Evolutionary conservation across 2,797 vertebrate genomes (phyloP).

Genomic region (Brotula barbata): DNA sequence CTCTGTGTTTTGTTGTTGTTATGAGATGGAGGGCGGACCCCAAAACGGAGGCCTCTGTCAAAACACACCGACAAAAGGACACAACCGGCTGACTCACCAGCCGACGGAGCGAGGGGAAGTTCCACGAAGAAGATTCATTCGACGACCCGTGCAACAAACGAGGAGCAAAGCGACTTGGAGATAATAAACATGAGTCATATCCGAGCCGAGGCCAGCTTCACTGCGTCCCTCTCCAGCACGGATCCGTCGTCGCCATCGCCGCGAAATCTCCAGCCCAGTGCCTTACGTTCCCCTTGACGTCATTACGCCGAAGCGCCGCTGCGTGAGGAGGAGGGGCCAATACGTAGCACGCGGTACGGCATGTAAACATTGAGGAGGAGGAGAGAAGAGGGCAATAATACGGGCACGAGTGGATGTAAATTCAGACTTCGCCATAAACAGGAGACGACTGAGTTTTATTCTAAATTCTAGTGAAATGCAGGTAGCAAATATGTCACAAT

Average conservation of each 20-base stretch:
- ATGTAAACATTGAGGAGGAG: constrained; percentile 65
- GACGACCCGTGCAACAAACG: constrained; percentile 56
- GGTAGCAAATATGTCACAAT: too few species aligned
- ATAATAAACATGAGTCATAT: constrained; percentile 63
- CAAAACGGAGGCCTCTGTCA: constrained; percentile 78
- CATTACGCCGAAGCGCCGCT: constrained; percentile 45
- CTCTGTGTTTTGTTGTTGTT: constrained; percentile 80
- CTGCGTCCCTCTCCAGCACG: constrained; percentile 60
- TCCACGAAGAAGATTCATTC: constrained; percentile 49
- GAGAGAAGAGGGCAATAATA: neutral
- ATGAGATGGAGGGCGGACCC: constrained; percentile 86
- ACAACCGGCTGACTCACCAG: constrained; percentile 71
- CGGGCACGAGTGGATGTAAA: neutral
- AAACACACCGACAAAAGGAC: constrained; percentile 67
- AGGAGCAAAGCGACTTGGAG: constrained; percentile 53
- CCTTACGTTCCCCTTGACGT: constrained; percentile 61
- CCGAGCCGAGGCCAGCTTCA: constrained; percentile 72
- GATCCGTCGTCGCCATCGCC: constrained; percentile 75
- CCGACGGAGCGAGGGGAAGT: constrained; percentile 34
- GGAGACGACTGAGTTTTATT: too few species aligned
- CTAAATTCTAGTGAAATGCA: too few species aligned
- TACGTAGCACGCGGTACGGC: constrained; percentile 53
- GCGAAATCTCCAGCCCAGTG: constrained; percentile 69
- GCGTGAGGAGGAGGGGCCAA: constrained; percentile 42
- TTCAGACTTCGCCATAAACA: too few species aligned